phyloP scores from a whole-genome alignment of 1,140 invertebrate genomes.

The Triops longicaudatus region DNA sequence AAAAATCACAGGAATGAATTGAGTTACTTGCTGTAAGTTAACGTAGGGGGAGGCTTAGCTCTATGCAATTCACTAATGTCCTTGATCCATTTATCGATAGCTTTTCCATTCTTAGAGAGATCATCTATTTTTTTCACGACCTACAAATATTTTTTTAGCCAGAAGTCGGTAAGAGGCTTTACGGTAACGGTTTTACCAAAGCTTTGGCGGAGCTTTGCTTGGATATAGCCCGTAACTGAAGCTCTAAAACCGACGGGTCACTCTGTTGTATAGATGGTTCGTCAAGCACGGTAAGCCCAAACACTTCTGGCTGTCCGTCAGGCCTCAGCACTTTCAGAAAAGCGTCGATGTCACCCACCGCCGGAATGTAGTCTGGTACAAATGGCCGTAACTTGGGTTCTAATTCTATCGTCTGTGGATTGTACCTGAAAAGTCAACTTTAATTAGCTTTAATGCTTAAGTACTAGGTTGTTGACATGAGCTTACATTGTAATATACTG shows the following conservation, averaged over 20 bases:
- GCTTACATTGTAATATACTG: constrained; percentile 81
- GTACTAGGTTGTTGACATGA: constrained; percentile 24
- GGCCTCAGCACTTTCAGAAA: constrained; percentile 88
- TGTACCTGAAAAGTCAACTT: constrained; percentile 57
- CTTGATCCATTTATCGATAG: constrained; percentile 88
- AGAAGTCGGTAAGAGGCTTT: background rate
- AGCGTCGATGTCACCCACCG: constrained; percentile 95
- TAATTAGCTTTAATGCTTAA: background rate
- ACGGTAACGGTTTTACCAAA: constrained; percentile 35
- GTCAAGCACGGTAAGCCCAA: constrained; percentile 82
- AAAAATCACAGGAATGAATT: constrained; percentile 16
- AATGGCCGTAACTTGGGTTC: constrained; percentile 88
- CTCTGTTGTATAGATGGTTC: constrained; percentile 92
- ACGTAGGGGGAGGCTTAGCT: constrained; percentile 72
- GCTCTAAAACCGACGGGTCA: constrained; percentile 85
- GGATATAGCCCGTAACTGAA: constrained; percentile 80
- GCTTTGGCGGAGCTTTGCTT: constrained; percentile 51
- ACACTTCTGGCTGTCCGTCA: constrained; percentile 56
- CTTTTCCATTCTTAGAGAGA: constrained; percentile 74
- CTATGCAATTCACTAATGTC: constrained; percentile 81
- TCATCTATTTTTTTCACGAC: constrained; percentile 76
- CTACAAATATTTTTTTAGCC: constrained; percentile 37
- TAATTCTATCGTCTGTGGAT: constrained; percentile 81
- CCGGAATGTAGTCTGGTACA: constrained; percentile 92
- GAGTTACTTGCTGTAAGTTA: constrained; percentile 67